Evolutionary conservation across 2,797 vertebrate genomes (phyloP), one percentile per base, ranked within the genome.

Genomic region (Holocentrus rufus): DNA sequence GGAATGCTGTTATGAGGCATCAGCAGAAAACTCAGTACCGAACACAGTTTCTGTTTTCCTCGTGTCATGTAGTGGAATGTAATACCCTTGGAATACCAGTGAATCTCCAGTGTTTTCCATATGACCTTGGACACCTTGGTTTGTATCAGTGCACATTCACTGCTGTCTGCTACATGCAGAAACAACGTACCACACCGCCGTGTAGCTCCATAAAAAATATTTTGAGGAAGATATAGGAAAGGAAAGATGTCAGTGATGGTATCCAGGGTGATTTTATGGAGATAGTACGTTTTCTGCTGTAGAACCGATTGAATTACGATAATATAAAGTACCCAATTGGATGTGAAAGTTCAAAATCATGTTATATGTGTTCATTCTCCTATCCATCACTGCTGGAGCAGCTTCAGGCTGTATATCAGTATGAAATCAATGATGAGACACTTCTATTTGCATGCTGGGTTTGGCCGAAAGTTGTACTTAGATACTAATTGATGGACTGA

Each of bases 301-400:
- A 17, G 44, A 46, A 17, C 44, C 17, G 44, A 46, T 46, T 53
- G n/a, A 78, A 72, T 81, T 82, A 82, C 70, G 76, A 53, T 72
- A 69, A 79, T 82, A 50, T 74, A 53, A 81, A 80, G 42, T 83
- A 74, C 44, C 53, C 50, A n/a, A 62, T 64, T 65, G 53, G 63
- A 60, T 66, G 59, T 70, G 73, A 74, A 74, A 79, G 81, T 85
- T 87, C 70, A 85, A 81, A 86, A 82, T 77, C 83, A 82, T 82
- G 77, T 76, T 79, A 27, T 27, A 27, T 74, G 74, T 81, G 73
- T 66, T 77, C 64, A 79, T 59, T 80, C 77, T 79, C 65, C 9
- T 83, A 74, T 84, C 77, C 76, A 78, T 85, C 65, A 69, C 75
- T 73, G 76, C 9, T 34, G 39, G 66, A 81, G 74, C 76, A 58